Evolutionary conservation across 2,113 vertebrate species (phyloP).

Genomic region (Strix aluco): DNA sequence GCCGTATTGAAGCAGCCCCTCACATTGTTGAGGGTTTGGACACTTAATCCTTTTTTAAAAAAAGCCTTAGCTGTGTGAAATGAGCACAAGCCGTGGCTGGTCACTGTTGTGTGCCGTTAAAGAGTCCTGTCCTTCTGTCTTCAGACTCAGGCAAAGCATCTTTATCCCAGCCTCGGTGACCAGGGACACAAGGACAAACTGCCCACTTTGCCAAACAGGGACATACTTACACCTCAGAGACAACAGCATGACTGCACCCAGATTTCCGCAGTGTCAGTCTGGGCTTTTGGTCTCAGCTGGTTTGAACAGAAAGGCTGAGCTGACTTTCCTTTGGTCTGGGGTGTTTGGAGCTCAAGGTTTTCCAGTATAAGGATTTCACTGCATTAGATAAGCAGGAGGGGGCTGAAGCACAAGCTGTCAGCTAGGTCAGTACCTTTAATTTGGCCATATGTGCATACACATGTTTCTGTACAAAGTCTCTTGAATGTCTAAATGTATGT

Average conservation of each 20-base stretch:
- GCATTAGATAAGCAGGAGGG: not conserved
- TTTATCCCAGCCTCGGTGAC: not conserved
- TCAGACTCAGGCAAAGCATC: not conserved
- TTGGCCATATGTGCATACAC: not conserved
- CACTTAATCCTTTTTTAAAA: conserved; percentile 27
- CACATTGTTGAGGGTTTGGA: not conserved
- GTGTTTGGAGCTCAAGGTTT: not conserved
- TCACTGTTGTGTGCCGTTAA: not conserved
- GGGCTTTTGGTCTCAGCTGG: not conserved
- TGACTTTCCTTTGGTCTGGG: not conserved
- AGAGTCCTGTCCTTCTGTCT: not conserved
- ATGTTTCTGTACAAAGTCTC: not conserved
- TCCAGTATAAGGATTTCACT: not conserved
- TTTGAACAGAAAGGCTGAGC: not conserved
- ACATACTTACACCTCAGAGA: not conserved
- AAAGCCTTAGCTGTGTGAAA: not conserved
- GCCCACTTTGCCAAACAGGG: not conserved
- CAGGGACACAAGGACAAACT: not conserved
- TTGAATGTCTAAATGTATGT: not conserved
- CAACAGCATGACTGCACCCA: not conserved
- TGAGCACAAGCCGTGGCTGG: not conserved
- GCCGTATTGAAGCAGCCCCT: not conserved
- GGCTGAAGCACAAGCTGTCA: not conserved
- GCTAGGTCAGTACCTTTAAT: not conserved
- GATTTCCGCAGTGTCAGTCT: accelerated